Base-by-base conservation (phyloP, 2,113 vertebrate species). In the Halcyon malimbica region DNA sequence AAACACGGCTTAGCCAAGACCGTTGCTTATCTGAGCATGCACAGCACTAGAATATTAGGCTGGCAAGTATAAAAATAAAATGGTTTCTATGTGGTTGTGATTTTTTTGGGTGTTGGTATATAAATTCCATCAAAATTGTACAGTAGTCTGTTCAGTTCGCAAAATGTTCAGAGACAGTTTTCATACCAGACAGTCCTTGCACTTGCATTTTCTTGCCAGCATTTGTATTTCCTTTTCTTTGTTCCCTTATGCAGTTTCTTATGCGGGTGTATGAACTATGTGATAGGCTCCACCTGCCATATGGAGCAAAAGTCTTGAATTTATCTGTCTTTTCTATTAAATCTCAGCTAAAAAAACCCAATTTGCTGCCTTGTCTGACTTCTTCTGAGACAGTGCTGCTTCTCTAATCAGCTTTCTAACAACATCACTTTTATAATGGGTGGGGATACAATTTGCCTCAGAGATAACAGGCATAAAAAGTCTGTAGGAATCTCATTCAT, bases 31-130 rank as follows among this genome's bases (percentile, higher is more conserved):
- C 89, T 89, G 64, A 59, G 64, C n/a, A 25, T 50, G 41, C 83
- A 81, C 50, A 74, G 15, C 42, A 14, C 73, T 90, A 39, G 26
- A 87, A 29, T 89, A 78, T 75, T 78, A 94, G 87, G 13, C 87
- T 92, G 60, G n/a, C 51, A 75, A 48, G 51, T 86, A 33, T 81
- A 83, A 92, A 92, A 94, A 93, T 92, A 93, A 92, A 57, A 89
- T 88, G 51, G 46, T 56, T 87, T 83, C 80, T 90, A 20, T 23
- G 44, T 54, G 37, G 26, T 35, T 92, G 50, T 63, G 76, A 54
- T 57, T 74, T 83, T 88, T 86, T 31, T 5, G 3, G 6, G 63
- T 68, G 71, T 53, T 59, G 20, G 9, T 86, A 20, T 69, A 57
- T 51, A 71, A 89, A 76, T 83, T 81, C 28, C 10, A 2, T 78